Evolutionary conservation across 2,888 invertebrate genomes (phyloP).

Genomic region (Orchestes rusci): DNA sequence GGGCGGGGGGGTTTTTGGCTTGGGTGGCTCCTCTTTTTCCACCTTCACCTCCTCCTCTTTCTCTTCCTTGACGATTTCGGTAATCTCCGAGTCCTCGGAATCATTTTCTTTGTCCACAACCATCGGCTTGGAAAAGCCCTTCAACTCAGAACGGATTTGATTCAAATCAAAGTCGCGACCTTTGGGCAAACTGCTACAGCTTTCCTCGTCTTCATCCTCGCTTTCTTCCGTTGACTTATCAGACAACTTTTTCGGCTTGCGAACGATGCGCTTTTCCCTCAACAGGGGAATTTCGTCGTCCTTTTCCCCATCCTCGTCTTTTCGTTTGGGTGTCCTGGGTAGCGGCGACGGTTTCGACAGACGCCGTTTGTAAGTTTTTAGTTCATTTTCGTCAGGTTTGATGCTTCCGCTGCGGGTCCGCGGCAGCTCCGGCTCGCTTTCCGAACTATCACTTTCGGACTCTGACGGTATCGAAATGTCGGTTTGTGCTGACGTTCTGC

Average conservation of each 20-base stretch:
- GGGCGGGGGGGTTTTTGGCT: constrained; percentile 2
- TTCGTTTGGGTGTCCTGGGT: constrained; percentile 30
- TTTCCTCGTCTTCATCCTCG: constrained; percentile 43
- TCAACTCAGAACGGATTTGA: constrained; percentile 76
- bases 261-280: constrained; percentile 26
- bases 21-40: constrained; percentile 10
- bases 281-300: constrained; percentile 39
- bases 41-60: constrained; percentile 14
- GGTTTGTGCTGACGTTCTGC: constrained; percentile 52
- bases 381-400: constrained; percentile 38
- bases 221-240: constrained; percentile 45
- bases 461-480: constrained; percentile 54
- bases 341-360: not conserved
- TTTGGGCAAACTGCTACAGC: constrained; percentile 44
- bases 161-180: constrained; percentile 76
- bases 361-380: constrained; percentile 19
- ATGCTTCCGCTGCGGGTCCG: constrained; percentile 37
- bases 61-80: constrained; percentile 21
- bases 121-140: constrained; percentile 61
- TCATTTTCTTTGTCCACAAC: constrained; percentile 34
- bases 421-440: constrained; percentile 31
- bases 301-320: constrained; percentile 32
- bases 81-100: constrained; percentile 33
- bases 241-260: constrained; percentile 42
- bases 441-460: constrained; percentile 44